phyloP scores from a whole-genome alignment of 1,140 invertebrate genomes.

The Battus philenor region DNA sequence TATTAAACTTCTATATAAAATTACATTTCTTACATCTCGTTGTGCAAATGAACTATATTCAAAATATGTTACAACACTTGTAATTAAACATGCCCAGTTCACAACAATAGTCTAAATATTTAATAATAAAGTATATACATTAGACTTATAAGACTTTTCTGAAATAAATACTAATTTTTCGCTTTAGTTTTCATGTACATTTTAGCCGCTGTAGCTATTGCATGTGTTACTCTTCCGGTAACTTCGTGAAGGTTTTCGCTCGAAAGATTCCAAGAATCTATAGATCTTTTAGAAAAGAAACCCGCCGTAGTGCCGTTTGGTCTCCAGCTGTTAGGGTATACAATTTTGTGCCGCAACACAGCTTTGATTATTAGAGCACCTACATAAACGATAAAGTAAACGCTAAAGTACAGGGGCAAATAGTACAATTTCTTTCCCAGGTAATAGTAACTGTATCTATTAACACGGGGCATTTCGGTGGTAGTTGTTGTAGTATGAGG shows the following conservation, averaged over 20 bases:
- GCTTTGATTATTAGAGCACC: slow-evolving; percentile 86
- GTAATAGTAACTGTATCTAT: slow-evolving; percentile 88
- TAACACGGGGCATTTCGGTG: slow-evolving; percentile 81
- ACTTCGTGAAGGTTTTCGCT: slow-evolving; percentile 57
- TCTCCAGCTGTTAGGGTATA: slow-evolving; percentile 69
- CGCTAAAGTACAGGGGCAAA: slow-evolving; percentile 87
- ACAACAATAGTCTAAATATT: slow-evolving; percentile 36
- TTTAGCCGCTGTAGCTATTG: slow-evolving; percentile 54
- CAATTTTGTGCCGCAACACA: slow-evolving; percentile 84
- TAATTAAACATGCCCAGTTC: slow-evolving; percentile 66
- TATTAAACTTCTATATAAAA: no score
- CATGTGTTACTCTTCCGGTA: slow-evolving; percentile 55
- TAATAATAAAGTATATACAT: slow-evolving; percentile 22
- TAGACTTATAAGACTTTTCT: slow-evolving; percentile 12
- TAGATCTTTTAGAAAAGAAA: slow-evolving; percentile 61
- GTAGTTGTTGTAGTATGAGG: slow-evolving; percentile 74
- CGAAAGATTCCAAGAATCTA: slow-evolving; percentile 49
- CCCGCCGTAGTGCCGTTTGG: slow-evolving; percentile 52
- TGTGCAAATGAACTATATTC: slow-evolving; percentile 63
- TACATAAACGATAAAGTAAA: slow-evolving; percentile 89
- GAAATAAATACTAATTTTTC: slow-evolving; percentile 19
- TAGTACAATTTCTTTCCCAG: slow-evolving; percentile 89
- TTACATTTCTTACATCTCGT: no score
- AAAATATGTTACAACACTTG: slow-evolving; percentile 29
- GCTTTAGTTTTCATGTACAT: slow-evolving; percentile 49